These are phyloP conservation scores for Danionella cerebrum DNA, from an alignment of 2,113 vertebrate species.

Conservation along the genomic window DNA sequence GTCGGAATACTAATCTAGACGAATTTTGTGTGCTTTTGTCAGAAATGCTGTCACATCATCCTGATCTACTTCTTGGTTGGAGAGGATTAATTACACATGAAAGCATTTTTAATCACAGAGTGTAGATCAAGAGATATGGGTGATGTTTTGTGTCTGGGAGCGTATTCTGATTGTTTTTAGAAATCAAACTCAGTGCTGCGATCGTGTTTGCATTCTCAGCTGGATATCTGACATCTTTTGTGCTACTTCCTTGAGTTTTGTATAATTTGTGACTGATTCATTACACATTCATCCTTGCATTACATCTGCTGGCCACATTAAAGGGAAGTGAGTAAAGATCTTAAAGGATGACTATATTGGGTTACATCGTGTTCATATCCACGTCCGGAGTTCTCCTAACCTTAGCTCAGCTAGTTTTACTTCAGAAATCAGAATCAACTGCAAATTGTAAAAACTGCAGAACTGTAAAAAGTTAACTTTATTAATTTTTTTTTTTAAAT, in stretches of 20 bases:
- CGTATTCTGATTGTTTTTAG: neutral
- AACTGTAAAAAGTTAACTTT: too few species aligned
- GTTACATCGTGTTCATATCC: neutral
- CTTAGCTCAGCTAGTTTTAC: neutral
- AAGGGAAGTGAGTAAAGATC: neutral
- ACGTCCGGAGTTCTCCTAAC: neutral
- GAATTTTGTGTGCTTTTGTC: slow-evolving; percentile 11
- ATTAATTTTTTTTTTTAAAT: too few species aligned
- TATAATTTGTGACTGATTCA: neutral
- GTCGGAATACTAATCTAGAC: slow-evolving; percentile 11
- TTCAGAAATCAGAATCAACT: neutral
- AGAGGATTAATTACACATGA: slow-evolving; percentile 43
- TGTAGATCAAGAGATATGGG: slow-evolving; percentile 25
- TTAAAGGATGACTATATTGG: neutral
- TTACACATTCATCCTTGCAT: neutral
- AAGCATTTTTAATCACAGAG: slow-evolving; percentile 41
- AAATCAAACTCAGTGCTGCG: neutral
- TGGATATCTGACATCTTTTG: neutral
- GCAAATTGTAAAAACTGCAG: too few species aligned
- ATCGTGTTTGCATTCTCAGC: neutral
- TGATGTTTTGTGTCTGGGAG: neutral
- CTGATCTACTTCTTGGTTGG: slow-evolving; percentile 41
- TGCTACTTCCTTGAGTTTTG: neutral
- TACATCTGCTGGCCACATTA: neutral
- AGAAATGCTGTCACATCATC: slow-evolving; percentile 29